phyloP scores from a whole-genome alignment of 2,113 vertebrate species.

The Mus spicilegus region DNA sequence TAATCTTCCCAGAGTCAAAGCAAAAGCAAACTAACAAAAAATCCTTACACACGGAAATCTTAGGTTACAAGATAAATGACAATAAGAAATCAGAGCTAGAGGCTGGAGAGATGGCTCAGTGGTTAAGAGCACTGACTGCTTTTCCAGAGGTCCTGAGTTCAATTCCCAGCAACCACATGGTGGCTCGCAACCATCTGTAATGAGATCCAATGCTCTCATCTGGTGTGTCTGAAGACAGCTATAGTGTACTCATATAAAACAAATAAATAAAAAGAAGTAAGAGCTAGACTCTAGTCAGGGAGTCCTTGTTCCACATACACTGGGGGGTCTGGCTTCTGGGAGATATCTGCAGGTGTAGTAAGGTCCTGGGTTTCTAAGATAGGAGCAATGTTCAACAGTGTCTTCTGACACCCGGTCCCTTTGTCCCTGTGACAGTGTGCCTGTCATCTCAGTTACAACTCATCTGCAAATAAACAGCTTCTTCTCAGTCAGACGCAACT shows the following conservation, averaged over 20 bases:
- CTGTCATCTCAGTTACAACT: constrained; percentile 57
- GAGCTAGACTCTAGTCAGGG: neutral
- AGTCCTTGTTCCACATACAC: neutral
- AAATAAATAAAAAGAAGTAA: neutral
- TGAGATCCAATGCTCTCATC: too few relatives aligned
- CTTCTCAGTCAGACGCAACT: constrained; percentile 55
- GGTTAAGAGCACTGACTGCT: too few relatives aligned
- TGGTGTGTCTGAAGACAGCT: too few relatives aligned
- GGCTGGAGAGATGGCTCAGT: too few relatives aligned
- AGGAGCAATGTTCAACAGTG: constrained; percentile 58
- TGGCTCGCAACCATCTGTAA: too few relatives aligned
- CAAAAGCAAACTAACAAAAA: neutral
- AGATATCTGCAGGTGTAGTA: neutral
- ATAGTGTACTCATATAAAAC: too few relatives aligned
- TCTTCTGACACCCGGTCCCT: constrained; percentile 51
- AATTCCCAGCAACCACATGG: too few relatives aligned
- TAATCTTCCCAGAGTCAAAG: constrained; percentile 44
- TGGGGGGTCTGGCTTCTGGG: neutral
- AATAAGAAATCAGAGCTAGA: constrained; percentile 6
- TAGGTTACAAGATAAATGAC: constrained; percentile 7
- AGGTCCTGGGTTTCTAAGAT: neutral
- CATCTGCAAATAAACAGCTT: constrained; percentile 75
- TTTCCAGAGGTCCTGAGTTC: too few relatives aligned
- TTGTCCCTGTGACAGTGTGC: constrained; percentile 69
- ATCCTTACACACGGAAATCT: neutral